Evolutionary conservation across 23 tunicate species (phyloP).

Genomic region (Halocynthia aurantium): DNA sequence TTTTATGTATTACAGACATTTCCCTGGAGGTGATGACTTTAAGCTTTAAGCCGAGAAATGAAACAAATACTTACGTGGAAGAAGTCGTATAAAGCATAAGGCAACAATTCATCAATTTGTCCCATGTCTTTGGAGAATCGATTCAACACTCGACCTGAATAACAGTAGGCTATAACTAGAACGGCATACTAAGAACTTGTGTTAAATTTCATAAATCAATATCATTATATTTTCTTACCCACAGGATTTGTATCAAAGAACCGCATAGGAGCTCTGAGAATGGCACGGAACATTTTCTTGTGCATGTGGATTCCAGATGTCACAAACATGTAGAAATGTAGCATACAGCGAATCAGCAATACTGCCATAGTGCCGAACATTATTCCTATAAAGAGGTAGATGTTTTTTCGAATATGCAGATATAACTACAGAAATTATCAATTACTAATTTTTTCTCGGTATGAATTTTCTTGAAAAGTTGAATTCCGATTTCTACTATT

Average conservation of each 20-base stretch:
- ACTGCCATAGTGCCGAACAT: not conserved
- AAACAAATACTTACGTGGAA: constrained; percentile 25
- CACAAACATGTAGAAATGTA: constrained; percentile 49
- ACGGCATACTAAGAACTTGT: not conserved
- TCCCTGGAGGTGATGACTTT: no score
- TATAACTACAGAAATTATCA: no score
- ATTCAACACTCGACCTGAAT: constrained; percentile 50
- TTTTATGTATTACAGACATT: no score
- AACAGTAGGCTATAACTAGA: not conserved
- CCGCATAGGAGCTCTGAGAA: constrained; percentile 48
- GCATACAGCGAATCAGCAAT: constrained; percentile 6
- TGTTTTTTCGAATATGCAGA: no score
- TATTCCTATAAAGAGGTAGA: no score
- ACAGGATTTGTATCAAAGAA: constrained; percentile 87
- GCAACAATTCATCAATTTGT: constrained; percentile 75
- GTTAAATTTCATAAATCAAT: no score
- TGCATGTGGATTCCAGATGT: constrained; percentile 59
- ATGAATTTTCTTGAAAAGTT: no score
- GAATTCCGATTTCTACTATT: no score
- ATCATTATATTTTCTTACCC: constrained; percentile 28
- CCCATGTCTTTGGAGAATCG: constrained; percentile 97
- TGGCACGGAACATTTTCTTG: constrained; percentile 62
- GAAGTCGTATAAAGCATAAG: constrained; percentile 41
- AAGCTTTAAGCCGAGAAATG: no score
- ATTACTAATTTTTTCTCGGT: no score